Evolutionary conservation across 2,113 vertebrate species (phyloP).

Genomic region (Ibidorhyncha struthersii): DNA sequence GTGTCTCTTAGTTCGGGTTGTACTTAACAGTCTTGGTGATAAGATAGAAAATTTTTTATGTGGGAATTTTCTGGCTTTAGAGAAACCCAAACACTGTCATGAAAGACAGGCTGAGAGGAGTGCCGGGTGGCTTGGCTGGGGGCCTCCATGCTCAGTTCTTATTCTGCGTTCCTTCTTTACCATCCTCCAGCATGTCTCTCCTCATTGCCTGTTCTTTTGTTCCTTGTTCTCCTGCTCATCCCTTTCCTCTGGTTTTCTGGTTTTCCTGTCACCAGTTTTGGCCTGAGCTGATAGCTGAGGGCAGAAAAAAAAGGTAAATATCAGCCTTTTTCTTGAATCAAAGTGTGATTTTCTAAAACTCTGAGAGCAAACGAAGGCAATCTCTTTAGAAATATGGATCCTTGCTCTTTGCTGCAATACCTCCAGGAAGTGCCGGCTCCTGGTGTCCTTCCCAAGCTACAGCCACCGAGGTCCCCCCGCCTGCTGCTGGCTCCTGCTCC

Average conservation of each 20-base stretch:
- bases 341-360: not conserved
- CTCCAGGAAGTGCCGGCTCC: not conserved
- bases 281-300: not conserved
- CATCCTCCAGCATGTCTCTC: not conserved
- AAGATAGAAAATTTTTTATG: not conserved
- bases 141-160: not conserved
- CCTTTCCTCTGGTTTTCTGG: not conserved
- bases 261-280: not conserved
- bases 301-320: not conserved
- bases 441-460: not conserved
- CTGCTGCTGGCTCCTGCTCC: not conserved
- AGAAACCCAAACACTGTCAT: conserved; percentile 1
- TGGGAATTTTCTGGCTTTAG: conserved; percentile 13
- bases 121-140: not conserved
- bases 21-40: not conserved
- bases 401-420: not conserved
- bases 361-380: not conserved
- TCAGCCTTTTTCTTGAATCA: not conserved
- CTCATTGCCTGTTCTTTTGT: not conserved
- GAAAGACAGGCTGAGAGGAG: not conserved
- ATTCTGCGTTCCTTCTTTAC: not conserved
- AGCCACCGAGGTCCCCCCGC: rapidly evolving
- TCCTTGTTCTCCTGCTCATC: not conserved
- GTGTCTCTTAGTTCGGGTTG: not conserved
- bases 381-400: not conserved